phyloP scores from a whole-genome alignment of 2,888 invertebrate genomes.

The Minunthozetes semirufus region DNA sequence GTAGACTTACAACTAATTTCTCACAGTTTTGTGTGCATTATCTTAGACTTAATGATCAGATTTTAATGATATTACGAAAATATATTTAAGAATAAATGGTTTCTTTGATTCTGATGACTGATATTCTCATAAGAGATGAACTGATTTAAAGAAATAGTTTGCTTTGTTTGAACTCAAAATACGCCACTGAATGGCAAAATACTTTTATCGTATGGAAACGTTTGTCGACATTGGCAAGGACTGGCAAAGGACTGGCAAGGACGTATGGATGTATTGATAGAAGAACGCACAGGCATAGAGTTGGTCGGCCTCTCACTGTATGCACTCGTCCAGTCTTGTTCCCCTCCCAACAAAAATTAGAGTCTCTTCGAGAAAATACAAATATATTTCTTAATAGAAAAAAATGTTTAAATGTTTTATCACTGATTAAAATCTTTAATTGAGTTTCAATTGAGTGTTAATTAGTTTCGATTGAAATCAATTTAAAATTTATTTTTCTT shows the following conservation, averaged over 20 bases:
- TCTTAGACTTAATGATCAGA: background rate
- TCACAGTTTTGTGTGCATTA: background rate
- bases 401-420: background rate
- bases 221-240: slow-evolving; percentile 24
- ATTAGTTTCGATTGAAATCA: background rate
- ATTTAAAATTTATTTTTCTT: background rate
- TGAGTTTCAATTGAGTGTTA: background rate
- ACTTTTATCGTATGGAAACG: background rate
- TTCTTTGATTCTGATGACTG: background rate
- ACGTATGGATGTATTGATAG: background rate
- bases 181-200: slow-evolving; percentile 12
- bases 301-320: no score
- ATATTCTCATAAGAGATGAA: background rate
- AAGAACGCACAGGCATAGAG: background rate
- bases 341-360: no score
- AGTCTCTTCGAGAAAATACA: background rate
- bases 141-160: background rate
- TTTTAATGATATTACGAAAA: background rate
- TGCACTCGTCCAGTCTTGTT: no score
- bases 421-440: background rate
- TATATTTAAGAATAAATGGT: background rate
- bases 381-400: background rate
- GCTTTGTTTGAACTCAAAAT: background rate
- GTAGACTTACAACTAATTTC: background rate
- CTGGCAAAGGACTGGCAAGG: no score